Percentiles rank a stretch among this genome's conserved stretches.
Evolutionary conservation across 2,888 invertebrate genomes (phyloP).

Genomic region (Steinernema carpocapsae): DNA sequence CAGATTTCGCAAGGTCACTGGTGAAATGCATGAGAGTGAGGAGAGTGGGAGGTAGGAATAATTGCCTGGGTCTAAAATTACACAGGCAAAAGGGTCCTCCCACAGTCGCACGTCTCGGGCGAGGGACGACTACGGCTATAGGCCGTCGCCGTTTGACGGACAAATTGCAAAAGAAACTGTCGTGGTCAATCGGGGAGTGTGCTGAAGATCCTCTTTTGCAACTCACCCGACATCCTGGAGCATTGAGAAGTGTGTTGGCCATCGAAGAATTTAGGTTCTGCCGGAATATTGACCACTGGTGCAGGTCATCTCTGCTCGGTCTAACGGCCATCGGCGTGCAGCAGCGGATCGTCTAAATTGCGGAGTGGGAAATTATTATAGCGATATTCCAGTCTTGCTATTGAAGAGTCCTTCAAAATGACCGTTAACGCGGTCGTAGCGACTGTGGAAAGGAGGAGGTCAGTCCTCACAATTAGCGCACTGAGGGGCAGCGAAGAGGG

Average conservation of each 20-base stretch:
- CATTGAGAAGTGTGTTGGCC: slow-evolving; percentile 39
- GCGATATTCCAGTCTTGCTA: slow-evolving; percentile 23
- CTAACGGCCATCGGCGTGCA: slow-evolving; percentile 20
- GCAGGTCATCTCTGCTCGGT: slow-evolving; percentile 79
- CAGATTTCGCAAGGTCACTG: no score
- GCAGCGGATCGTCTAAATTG: not conserved
- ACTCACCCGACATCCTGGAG: slow-evolving; percentile 7
- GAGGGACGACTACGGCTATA: not conserved
- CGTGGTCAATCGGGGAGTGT: not conserved
- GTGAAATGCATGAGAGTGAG: not conserved
- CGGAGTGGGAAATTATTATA: not conserved
- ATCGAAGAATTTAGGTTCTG: slow-evolving; percentile 44
- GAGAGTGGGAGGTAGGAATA: slow-evolving; percentile 12
- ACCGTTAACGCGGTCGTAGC: slow-evolving; percentile 25
- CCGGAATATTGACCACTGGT: slow-evolving; percentile 88
- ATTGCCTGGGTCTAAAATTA: slow-evolving; percentile 2
- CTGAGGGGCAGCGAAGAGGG: not conserved
- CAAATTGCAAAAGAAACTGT: slow-evolving; percentile 3
- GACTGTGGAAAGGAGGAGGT: slow-evolving; percentile 9
- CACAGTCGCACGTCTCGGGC: not conserved
- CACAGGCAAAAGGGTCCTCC: slow-evolving; percentile 6
- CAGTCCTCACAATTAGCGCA: slow-evolving; percentile 14
- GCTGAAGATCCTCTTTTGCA: not conserved
- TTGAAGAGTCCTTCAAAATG: slow-evolving; percentile 22
- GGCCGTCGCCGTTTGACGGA: slow-evolving; percentile 1